Conservation (phyloP, 2,797 vertebrate genomes). For the Gila robusta region DNA sequence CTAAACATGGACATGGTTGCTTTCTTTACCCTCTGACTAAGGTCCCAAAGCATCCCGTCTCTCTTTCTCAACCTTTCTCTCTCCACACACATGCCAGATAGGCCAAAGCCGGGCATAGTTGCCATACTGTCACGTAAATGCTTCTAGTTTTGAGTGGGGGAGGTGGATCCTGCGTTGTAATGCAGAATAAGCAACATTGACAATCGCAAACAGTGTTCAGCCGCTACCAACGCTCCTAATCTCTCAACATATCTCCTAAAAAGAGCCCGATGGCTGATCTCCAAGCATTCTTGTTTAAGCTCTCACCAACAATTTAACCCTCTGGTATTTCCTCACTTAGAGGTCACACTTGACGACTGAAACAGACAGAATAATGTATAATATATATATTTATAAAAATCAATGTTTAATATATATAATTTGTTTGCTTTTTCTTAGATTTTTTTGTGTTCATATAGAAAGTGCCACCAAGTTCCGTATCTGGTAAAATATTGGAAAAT, state of each 20-base stretch:
- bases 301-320: conserved; percentile 25
- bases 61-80: conserved; percentile 39
- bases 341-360: neutral
- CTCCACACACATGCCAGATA: conserved; percentile 46
- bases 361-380: too few relatives aligned
- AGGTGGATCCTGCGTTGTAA: conserved; percentile 31
- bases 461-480: neutral
- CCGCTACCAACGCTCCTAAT: conserved; percentile 2
- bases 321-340: conserved; percentile 33
- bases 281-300: conserved; percentile 37
- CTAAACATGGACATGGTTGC: conserved; percentile 48
- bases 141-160: conserved; percentile 30
- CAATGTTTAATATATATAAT: too few relatives aligned
- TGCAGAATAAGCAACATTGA: neutral
- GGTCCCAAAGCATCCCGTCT: conserved; percentile 43
- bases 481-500: neutral
- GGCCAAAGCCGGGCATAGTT: conserved; percentile 54
- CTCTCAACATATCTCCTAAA: conserved; percentile 47
- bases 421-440: too few relatives aligned
- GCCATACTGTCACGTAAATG: conserved; percentile 43
- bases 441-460: neutral
- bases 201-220: conserved; percentile 6
- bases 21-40: conserved; percentile 55
- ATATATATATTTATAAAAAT: too few relatives aligned
- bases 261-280: conserved; percentile 24